phyloP scores from a whole-genome alignment of 1,140 invertebrate genomes.

The Dermatophagoides farinae region DNA sequence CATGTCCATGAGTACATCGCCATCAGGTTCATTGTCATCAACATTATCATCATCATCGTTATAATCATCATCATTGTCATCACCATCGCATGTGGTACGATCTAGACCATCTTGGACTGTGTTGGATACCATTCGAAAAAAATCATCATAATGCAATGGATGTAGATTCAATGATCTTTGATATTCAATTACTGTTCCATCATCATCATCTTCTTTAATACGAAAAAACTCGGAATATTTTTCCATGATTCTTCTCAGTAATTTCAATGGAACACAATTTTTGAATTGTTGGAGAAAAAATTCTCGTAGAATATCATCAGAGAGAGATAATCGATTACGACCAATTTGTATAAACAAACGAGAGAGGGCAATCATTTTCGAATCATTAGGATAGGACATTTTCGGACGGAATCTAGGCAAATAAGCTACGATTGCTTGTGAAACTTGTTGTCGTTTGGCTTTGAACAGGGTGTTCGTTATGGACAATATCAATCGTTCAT shows the following conservation, averaged over 20 bases:
- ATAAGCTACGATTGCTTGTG: background rate
- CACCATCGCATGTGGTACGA: background rate
- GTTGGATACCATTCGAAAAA: too few relatives aligned
- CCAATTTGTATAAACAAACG: background rate
- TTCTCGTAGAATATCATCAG: too few relatives aligned
- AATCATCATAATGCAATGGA: too few relatives aligned
- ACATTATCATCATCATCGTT: background rate
- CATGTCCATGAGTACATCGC: background rate
- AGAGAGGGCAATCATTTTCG: background rate
- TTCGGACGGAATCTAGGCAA: background rate
- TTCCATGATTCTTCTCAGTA: background rate
- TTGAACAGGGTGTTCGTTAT: background rate
- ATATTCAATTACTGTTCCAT: background rate
- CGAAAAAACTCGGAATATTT: background rate
- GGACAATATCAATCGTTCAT: background rate
- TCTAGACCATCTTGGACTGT: background rate
- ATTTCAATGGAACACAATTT: too few relatives aligned
- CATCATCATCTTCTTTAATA: background rate
- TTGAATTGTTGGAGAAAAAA: too few relatives aligned
- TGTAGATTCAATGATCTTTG: background rate
- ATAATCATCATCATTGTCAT: background rate
- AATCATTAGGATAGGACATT: background rate
- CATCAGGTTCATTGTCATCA: background rate
- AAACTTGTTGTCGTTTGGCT: background rate
- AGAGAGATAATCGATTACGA: too few relatives aligned